Evolutionary conservation across 1,140 invertebrate genomes (phyloP), one percentile per base, ranked within the genome.

Genomic region (Hydropsyche tenuis): DNA sequence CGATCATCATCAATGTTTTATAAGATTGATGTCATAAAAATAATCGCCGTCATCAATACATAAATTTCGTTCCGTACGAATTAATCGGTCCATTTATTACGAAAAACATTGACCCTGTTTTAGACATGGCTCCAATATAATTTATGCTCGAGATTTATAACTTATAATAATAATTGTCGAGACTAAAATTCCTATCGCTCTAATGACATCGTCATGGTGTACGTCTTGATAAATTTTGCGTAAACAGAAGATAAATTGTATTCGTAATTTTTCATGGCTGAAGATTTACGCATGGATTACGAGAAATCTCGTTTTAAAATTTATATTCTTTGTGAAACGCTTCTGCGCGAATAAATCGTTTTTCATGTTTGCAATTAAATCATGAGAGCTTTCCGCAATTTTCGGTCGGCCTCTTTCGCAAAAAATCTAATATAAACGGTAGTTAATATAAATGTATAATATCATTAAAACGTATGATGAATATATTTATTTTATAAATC

Each of bases 201-300:
- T 63, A 72, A 63, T 51, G 56, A 30, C 27, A 22, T 27, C 53
- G 69, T 46, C 69, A 62, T 71, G 20, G 53, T 46, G 30, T 23
- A 46, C 53, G 30, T 65, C 53, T 56, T 70, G 69, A 70, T 70
- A 60, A 70, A 70, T 70, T 70, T 70, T 70, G 48, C 27, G n/a
- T 22, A 27, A 53, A 70, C 25, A 7, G n/a, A 70, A 37, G 20
- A 53, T 14, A 60, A 70, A 69, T 69, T 37, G 53, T 56, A 22
- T 27, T 42, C 42, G 45, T 70, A 70, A 70, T 56, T 70, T 42
- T 53, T 56, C 25, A 14, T 37, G 48, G 60, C 60, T 27, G 12
- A 63, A 11, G 23, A 63, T 63, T 63, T 63, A 30, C 23, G 60
- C 23, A 63, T 63, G 60, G 27, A 25, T 63, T 63, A 63, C 14